Evolutionary conservation across 2,797 vertebrate species (phyloP).

Genomic region (Tinamus major): DNA sequence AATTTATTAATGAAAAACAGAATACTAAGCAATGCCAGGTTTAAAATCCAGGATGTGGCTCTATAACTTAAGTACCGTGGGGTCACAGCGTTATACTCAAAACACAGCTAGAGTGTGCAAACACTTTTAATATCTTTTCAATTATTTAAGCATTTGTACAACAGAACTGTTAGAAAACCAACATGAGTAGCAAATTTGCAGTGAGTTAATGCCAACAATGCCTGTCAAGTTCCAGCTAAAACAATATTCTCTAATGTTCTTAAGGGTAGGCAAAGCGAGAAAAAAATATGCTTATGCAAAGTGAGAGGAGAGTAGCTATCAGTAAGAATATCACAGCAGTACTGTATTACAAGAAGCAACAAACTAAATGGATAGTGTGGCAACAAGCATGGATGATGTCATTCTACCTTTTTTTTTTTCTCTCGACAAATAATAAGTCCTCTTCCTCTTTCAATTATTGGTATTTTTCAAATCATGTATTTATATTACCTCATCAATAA

Average conservation of each 20-base stretch:
- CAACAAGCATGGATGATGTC: neutral
- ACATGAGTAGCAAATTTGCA: neutral
- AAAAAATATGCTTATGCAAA: neutral
- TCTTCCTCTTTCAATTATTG: neutral
- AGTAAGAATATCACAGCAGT: accelerated
- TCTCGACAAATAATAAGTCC: neutral
- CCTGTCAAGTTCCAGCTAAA: neutral
- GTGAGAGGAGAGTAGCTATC: neutral
- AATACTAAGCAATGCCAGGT: neutral
- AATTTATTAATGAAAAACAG: neutral
- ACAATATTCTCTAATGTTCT: neutral
- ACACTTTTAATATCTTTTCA: neutral
- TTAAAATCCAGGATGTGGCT: neutral
- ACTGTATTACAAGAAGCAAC: neutral
- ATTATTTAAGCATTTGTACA: neutral
- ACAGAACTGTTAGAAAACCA: neutral
- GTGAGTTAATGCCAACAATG: neutral
- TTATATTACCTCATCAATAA: neutral
- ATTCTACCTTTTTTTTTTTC: neutral
- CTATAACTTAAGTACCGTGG: accelerated
- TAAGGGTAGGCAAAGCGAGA: neutral
- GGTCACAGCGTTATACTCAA: neutral
- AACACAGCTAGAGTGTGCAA: neutral
- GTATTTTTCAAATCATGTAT: neutral
- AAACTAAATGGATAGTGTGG: neutral